Evolutionary conservation across 2,797 vertebrate genomes (phyloP), one percentile per base, ranked within the genome.

Genomic region (Malurus splendens): DNA sequence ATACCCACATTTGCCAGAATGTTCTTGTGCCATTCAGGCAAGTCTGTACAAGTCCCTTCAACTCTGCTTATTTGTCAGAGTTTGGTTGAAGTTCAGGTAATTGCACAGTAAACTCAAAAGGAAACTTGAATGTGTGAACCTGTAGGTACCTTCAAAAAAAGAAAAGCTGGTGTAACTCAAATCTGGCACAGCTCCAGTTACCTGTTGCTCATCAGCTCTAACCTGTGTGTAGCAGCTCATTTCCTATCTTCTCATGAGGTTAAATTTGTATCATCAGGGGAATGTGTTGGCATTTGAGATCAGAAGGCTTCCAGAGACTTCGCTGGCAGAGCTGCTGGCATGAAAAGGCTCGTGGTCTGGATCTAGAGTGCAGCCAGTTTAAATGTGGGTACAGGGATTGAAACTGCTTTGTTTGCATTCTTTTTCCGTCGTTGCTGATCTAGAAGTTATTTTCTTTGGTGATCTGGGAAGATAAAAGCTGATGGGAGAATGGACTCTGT

Each of bases 241-340:
- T 93, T 85, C 75, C 68, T 90, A 44, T 73, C 47, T 60, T 86
- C 64, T 90, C 64, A 47, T 82, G 92, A 92, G 82, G 85, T 95
- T 91, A 72, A 75, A 82, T 62, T 86, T 61, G 12, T 77, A 61
- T 82, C 71, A 52, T 47, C 5, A 15, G 50, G 81, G 54, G 18
- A 90, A 65, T 52, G 20, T 64, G 62, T 79, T 87, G 61, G 56
- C 33, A 2, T 81, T 66, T 38, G 79, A 81, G 66, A 86, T 78
- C 81, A 85, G 82, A 62, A 67, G 36, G 23, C 85, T 89, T 87
- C 71, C 55, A 87, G 66, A 59, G 38, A n/a, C 41, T 52, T 28
- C 56, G 27, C 30, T 19, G 3, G 48, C 41, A 36, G 78, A 76
- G 60, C 45, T 65, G 47, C 61, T 71, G 61, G 57, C 0, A 0